phyloP scores from a whole-genome alignment of 2,888 invertebrate genomes.

The Morpho achilles region DNA sequence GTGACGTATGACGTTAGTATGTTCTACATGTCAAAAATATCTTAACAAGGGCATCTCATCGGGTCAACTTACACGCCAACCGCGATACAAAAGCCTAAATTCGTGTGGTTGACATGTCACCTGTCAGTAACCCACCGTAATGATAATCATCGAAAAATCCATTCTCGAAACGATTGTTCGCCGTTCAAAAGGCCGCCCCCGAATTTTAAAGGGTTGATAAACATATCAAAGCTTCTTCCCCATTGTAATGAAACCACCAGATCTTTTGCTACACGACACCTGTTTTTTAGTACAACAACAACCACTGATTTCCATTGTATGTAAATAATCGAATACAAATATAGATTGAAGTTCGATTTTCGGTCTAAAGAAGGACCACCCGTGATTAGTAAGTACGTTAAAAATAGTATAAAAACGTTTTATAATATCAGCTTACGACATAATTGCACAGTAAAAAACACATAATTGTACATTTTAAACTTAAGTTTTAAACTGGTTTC shows the following conservation, averaged over 20 bases:
- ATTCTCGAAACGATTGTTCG: conserved; percentile 68
- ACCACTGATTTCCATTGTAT: conserved; percentile 57
- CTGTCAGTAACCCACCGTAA: conserved; percentile 70
- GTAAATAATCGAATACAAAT: conserved; percentile 59
- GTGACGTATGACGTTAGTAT: no score
- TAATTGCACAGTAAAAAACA: conserved; percentile 4
- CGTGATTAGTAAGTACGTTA: conserved; percentile 23
- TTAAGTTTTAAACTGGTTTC: no score
- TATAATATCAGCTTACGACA: no score
- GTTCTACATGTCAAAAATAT: conserved; percentile 27
- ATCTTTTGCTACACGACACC: conserved; percentile 54
- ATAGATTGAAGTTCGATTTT: conserved; percentile 63
- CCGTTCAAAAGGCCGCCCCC: conserved; percentile 57
- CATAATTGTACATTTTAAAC: no score
- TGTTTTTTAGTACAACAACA: conserved; percentile 63
- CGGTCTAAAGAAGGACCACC: conserved; percentile 60
- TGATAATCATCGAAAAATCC: conserved; percentile 64
- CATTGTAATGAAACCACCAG: conserved; percentile 34
- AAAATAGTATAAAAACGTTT: no score
- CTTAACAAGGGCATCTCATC: conserved; percentile 52
- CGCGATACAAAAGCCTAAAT: conserved; percentile 41
- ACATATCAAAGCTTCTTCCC: conserved; percentile 71
- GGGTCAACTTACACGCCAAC: conserved; percentile 52
- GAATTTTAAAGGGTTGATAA: conserved; percentile 70
- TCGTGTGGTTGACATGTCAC: conserved; percentile 72